Conservation (phyloP, 2,888 invertebrate genomes). For the Boloria selene region DNA sequence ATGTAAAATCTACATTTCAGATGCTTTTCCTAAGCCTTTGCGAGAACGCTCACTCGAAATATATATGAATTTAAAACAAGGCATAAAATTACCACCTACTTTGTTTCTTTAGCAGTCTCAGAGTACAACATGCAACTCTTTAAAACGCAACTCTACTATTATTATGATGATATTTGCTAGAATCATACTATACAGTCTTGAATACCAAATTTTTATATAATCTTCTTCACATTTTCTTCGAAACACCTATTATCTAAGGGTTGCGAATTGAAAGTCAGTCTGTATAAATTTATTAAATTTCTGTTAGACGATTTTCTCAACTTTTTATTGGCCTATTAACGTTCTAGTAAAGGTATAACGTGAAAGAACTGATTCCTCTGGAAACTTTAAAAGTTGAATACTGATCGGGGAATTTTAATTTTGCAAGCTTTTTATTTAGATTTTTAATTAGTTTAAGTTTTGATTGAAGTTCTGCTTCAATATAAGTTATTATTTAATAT, state of each 20-base stretch:
- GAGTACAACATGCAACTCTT: neutral
- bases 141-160: neutral
- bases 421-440: constrained; percentile 5
- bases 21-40: constrained; percentile 20
- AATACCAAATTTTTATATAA: neutral
- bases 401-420: constrained; percentile 17
- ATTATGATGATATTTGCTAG: neutral
- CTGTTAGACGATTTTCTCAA: constrained; percentile 38
- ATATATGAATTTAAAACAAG: constrained; percentile 22
- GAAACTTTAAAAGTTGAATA: constrained; percentile 30
- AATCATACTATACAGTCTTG: too few species aligned
- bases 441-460: constrained; percentile 13
- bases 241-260: constrained; percentile 42
- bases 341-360: constrained; percentile 31
- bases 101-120: constrained; percentile 1
- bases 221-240: constrained; percentile 15
- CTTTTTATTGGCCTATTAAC: constrained; percentile 40
- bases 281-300: constrained; percentile 49
- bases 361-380: constrained; percentile 25
- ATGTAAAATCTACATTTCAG: constrained; percentile 17
- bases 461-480: constrained; percentile 6
- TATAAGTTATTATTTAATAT: neutral
- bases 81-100: constrained; percentile 18
- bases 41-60: constrained; percentile 15
- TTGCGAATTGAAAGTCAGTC: constrained; percentile 49